Evolutionary conservation across 2,888 invertebrate species (phyloP).

Genomic region (Yponomeuta malinellus): DNA sequence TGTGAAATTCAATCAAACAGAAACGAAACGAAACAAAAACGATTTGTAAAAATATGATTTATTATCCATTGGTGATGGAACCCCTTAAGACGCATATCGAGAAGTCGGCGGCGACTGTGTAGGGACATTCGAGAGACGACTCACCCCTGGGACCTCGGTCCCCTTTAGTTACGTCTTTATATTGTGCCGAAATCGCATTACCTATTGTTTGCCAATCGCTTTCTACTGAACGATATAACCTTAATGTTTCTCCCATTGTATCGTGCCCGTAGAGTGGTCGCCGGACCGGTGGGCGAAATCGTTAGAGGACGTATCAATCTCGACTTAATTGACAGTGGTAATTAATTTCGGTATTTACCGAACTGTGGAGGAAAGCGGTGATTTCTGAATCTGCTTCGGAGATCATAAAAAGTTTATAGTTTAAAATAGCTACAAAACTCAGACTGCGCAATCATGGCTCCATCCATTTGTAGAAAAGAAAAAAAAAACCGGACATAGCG

Average conservation of each 20-base stretch:
- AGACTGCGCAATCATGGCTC: too few relatives aligned
- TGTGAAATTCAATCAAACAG: too few relatives aligned
- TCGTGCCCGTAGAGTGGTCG: not conserved
- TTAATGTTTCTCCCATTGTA: not conserved
- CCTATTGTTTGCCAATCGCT: conserved; percentile 43
- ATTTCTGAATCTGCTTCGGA: not conserved
- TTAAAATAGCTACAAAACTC: not conserved
- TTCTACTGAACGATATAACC: conserved; percentile 25
- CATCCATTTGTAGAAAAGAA: not conserved
- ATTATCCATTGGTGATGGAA: too few relatives aligned
- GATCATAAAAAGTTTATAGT: not conserved
- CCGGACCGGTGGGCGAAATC: not conserved
- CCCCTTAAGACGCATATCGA: not conserved
- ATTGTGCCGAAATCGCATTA: conserved; percentile 49
- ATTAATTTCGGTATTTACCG: not conserved
- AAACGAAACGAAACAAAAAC: too few relatives aligned
- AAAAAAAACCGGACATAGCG: not conserved
- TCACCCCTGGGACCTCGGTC: conserved; percentile 26
- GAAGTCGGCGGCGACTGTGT: conserved; percentile 4
- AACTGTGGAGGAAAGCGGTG: not conserved
- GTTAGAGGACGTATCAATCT: not conserved
- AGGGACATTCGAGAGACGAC: conserved; percentile 24
- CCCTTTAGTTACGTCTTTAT: conserved; percentile 26
- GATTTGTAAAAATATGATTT: too few relatives aligned
- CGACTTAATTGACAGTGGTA: not conserved